Evolutionary conservation across 2,888 invertebrate genomes (phyloP).

Genomic region (Cerastis rubricosa): DNA sequence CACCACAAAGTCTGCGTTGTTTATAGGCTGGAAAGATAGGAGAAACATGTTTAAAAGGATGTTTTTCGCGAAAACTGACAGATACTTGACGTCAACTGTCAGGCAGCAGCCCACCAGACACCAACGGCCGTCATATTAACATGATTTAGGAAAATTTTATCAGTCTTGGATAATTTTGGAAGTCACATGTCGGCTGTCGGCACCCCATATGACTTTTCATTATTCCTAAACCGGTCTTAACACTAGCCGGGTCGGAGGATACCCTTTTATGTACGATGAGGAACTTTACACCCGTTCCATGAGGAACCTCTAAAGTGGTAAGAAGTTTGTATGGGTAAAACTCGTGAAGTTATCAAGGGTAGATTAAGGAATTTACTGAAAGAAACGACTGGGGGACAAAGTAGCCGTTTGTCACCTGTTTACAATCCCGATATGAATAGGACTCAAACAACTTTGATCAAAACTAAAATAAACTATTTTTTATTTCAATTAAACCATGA

Average conservation of each 20-base stretch:
- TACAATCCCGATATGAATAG: neutral
- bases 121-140: neutral
- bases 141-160: too few species aligned
- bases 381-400: neutral
- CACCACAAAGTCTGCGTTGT: constrained; percentile 99
- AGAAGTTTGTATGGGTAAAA: neutral
- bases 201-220: too few species aligned
- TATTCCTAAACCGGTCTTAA: too few species aligned
- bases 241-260: neutral
- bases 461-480: neutral
- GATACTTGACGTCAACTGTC: neutral
- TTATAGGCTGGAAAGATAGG: constrained; percentile 95
- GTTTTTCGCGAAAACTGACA: neutral
- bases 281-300: neutral
- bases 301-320: neutral
- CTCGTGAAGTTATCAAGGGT: neutral
- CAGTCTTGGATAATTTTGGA: too few species aligned
- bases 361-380: neutral
- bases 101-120: neutral
- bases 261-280: neutral
- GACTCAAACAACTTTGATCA: neutral
- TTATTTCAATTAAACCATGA: neutral
- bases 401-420: neutral
- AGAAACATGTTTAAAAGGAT: neutral
- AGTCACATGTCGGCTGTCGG: too few species aligned